These are phyloP conservation scores for Pollenia labialis DNA, from an alignment of 2,888 invertebrate genomes.

Conservation along the genomic window DNA sequence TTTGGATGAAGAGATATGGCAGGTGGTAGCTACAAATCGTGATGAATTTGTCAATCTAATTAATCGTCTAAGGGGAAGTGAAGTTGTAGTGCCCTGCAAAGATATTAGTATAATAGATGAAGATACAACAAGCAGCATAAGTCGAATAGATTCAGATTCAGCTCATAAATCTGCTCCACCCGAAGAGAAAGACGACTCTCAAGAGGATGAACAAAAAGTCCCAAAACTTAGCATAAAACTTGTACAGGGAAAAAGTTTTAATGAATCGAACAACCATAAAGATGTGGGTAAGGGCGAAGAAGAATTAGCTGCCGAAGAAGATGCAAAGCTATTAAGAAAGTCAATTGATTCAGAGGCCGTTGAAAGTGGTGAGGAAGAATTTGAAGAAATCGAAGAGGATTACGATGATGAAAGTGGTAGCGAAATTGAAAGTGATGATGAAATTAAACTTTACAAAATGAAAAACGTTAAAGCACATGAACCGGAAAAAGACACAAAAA, in stretches of 20 bases:
- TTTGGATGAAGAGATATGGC: constrained; percentile 98
- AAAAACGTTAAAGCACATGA: constrained; percentile 16
- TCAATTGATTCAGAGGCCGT: neutral
- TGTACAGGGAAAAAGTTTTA: constrained; percentile 70
- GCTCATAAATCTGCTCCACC: constrained; percentile 77
- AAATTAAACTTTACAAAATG: neutral
- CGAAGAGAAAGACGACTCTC: constrained; percentile 84
- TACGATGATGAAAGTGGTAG: constrained; percentile 76
- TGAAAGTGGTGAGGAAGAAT: constrained; percentile 68
- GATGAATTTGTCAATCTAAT: constrained; percentile 93
- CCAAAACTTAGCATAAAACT: constrained; percentile 83
- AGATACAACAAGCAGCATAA: constrained; percentile 87
- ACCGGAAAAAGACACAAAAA: constrained; percentile 47
- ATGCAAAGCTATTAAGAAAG: constrained; percentile 50
- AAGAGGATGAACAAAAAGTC: constrained; percentile 85
- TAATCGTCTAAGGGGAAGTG: constrained; percentile 89
- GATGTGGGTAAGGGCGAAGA: constrained; percentile 71
- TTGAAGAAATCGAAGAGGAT: constrained; percentile 75
- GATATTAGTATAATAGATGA: constrained; percentile 87
- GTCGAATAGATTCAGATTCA: constrained; percentile 75
- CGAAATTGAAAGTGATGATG: constrained; percentile 76
- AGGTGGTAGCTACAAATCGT: constrained; percentile 93
- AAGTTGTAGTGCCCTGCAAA: constrained; percentile 85
- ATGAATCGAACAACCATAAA: constrained; percentile 31
- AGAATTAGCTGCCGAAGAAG: constrained; percentile 75